Evolutionary conservation across 2,797 vertebrate species (phyloP), one percentile per base, ranked within the genome.

Genomic region (Hippocampus kuda): DNA sequence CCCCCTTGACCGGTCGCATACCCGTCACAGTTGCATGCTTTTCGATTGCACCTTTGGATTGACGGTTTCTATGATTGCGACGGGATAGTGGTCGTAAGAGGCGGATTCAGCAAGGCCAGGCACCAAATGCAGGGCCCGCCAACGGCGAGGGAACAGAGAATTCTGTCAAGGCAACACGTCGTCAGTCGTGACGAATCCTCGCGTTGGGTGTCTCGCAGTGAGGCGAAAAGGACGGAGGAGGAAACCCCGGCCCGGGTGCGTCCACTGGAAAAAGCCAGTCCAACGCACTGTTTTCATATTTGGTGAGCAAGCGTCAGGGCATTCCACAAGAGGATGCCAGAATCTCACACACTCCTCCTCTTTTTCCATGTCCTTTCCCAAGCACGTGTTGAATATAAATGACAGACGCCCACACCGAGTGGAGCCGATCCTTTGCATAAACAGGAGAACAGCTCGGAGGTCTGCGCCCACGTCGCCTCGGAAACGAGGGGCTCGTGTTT

Each of bases 371-470:
- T 69, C 68, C 72, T 44, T 73, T 70, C 64, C 71, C 73, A 12
- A 46, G 59, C 74, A 75, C 72, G 44, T 78, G 75, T 75, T 72
- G 62, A 79, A 80, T 76, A 78, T 84, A 67, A 85, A 76, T 71
- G 67, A 20, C 53, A 60, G 67, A 38, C 38, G 77, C 77, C 82
- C 59, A 59, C 66, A 62, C 68, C 56, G 80, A 81, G 84, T 78
- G 82, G 84, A 82, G 79, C 78, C 53, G 48, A 66, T 70, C 70
- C 69, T 78, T 72, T 77, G 80, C 75, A 84, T 89, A 88, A 88
- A 90, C 84, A 86, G 88, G 41, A 79, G 74, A 68, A 82, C 72
- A 66, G 78, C 79, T 83, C 75, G 26, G 72, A 82, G 66, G 72
- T 73, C 74, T 74, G 67, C 26, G 73, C 66, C 68, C 74, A 77